phyloP scores from a whole-genome alignment of 1,140 invertebrate species.

The Sycophila sp. region DNA sequence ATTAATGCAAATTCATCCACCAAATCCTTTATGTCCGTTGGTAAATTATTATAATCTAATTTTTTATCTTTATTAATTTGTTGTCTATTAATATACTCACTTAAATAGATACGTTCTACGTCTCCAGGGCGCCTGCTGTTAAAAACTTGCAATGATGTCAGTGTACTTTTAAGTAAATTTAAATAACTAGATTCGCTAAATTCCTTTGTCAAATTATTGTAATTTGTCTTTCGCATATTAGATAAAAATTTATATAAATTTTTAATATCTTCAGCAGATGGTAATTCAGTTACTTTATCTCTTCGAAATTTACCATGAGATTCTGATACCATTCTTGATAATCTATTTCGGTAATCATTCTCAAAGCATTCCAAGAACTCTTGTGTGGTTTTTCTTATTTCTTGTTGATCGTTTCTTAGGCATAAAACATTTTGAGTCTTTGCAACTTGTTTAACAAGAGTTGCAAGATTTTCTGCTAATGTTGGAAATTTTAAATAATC shows the following conservation, averaged over 20 bases:
- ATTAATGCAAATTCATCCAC: constrained; percentile 26
- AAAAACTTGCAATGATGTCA: constrained; percentile 23
- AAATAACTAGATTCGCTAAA: background rate
- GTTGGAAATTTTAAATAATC: background rate
- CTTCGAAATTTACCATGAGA: constrained; percentile 16
- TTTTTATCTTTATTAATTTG: constrained; percentile 4
- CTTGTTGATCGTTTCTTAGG: background rate
- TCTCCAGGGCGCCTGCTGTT: constrained; percentile 36
- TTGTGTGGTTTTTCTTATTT: background rate
- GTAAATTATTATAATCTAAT: background rate
- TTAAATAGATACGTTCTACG: constrained; percentile 15
- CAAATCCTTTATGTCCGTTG: background rate
- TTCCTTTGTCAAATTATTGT: background rate
- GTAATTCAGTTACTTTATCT: constrained; percentile 24
- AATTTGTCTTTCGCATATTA: background rate
- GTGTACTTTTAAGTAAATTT: constrained; percentile 4
- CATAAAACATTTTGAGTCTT: background rate
- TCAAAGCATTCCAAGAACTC: background rate
- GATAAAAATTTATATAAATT: background rate
- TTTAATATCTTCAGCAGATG: constrained; percentile 30
- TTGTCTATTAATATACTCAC: constrained; percentile 11
- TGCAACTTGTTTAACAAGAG: background rate
- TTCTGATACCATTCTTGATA: constrained; percentile 13
- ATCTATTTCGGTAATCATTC: background rate
- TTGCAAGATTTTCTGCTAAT: background rate